phyloP scores from a whole-genome alignment of 2,888 invertebrate genomes.

The Tetramorium bicarinatum region DNA sequence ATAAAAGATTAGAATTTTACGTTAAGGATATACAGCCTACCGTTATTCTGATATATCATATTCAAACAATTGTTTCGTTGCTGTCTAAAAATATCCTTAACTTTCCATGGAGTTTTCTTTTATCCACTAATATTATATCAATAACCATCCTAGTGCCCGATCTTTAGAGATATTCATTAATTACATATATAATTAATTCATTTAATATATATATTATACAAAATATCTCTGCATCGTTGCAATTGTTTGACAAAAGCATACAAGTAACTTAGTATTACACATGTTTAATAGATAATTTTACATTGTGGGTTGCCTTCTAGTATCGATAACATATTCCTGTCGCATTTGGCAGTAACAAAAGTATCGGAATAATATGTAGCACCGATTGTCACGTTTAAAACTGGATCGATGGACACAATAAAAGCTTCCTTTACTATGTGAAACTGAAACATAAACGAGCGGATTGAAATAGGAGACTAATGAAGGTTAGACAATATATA shows the following conservation, averaged over 20 bases:
- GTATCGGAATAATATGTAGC: constrained; percentile 70
- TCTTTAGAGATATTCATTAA: constrained; percentile 62
- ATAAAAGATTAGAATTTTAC: constrained; percentile 68
- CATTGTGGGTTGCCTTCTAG: constrained; percentile 55
- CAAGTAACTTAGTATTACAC: constrained; percentile 59
- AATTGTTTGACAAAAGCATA: constrained; percentile 66
- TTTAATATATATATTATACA: constrained; percentile 70
- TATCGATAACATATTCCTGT: constrained; percentile 61
- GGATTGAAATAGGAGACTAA: constrained; percentile 36
- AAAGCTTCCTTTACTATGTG: constrained; percentile 44
- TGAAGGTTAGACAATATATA: constrained; percentile 17
- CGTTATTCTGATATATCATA: constrained; percentile 65
- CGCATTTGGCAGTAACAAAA: constrained; percentile 77
- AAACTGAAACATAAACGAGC: constrained; percentile 34
- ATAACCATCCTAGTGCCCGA: constrained; percentile 64
- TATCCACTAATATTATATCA: constrained; percentile 70
- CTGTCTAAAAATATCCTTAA: constrained; percentile 76
- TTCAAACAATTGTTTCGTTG: constrained; percentile 71
- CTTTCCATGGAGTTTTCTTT: constrained; percentile 65
- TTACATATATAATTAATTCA: constrained; percentile 61
- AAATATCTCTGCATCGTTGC: constrained; percentile 67
- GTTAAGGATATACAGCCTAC: constrained; percentile 69
- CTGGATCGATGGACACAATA: constrained; percentile 54
- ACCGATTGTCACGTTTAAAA: constrained; percentile 69
- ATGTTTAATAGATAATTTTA: constrained; percentile 59